phyloP scores from a whole-genome alignment of 2,797 vertebrate species.

The Forpus xanthops region DNA sequence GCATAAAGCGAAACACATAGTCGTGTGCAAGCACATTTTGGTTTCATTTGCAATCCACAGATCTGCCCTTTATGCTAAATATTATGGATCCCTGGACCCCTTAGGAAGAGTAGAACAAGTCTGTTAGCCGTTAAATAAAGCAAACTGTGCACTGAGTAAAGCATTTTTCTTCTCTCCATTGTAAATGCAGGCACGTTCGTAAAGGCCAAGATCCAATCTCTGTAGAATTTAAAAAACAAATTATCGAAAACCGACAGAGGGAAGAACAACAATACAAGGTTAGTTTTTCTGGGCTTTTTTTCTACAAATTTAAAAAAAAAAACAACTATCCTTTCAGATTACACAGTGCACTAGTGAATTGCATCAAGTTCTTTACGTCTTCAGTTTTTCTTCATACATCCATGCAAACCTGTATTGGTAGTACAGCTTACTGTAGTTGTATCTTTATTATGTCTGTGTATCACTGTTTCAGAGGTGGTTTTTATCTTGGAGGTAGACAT shows the following conservation, averaged over 20 bases:
- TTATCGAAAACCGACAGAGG: slow-evolving; percentile 77
- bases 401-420: not conserved
- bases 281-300: slow-evolving; percentile 17
- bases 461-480: not conserved
- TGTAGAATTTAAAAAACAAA: slow-evolving; percentile 66
- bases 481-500: not conserved
- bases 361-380: not conserved
- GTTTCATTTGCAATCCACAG: not conserved
- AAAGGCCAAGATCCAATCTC: slow-evolving; percentile 82
- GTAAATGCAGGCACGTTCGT: slow-evolving; percentile 80
- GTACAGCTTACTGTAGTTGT: not conserved
- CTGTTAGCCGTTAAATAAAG: not conserved
- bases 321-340: not conserved
- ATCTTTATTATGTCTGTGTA: not conserved
- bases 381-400: not conserved
- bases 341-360: not conserved
- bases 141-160: not conserved
- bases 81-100: not conserved
- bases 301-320: not conserved
- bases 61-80: not conserved
- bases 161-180: not conserved
- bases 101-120: not conserved
- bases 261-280: slow-evolving; percentile 81
- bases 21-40: not conserved
- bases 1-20: not conserved